Evolutionary conservation across 2,113 vertebrate genomes (phyloP).

Genomic region (Patagioenas fasciata): DNA sequence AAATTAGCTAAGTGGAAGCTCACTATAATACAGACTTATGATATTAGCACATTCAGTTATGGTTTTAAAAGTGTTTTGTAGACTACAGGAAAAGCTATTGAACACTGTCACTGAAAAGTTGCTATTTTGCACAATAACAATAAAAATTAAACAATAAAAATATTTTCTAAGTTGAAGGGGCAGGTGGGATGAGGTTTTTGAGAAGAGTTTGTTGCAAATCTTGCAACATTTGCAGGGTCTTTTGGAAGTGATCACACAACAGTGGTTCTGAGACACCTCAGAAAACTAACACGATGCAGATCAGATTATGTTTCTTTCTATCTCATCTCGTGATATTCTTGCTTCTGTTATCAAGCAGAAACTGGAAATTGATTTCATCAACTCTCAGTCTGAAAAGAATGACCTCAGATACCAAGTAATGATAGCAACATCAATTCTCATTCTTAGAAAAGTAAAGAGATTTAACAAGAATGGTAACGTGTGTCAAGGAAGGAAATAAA

Average conservation of each 20-base stretch:
- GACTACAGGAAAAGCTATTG: not conserved
- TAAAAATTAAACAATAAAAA: not conserved
- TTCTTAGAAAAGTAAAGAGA: not conserved
- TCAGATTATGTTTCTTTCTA: not conserved
- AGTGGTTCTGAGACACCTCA: not conserved
- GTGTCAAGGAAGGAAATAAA: not conserved
- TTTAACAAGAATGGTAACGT: not conserved
- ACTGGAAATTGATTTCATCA: not conserved
- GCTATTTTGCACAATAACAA: not conserved
- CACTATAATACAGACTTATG: not conserved
- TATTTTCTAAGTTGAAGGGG: not conserved
- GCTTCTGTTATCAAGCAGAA: not conserved
- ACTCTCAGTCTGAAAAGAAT: not conserved
- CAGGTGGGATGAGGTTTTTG: not conserved
- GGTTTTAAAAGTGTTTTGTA: not conserved
- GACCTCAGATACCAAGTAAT: not conserved
- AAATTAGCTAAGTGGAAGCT: not conserved
- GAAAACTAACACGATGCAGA: not conserved
- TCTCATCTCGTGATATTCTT: not conserved
- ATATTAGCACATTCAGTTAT: not conserved
- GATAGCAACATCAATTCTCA: not conserved
- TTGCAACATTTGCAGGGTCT: not conserved
- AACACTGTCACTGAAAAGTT: not conserved
- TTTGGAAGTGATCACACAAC: not conserved
- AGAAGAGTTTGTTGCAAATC: not conserved